phyloP scores from a whole-genome alignment of 2,797 vertebrate genomes.

The Nyctibius grandis region DNA sequence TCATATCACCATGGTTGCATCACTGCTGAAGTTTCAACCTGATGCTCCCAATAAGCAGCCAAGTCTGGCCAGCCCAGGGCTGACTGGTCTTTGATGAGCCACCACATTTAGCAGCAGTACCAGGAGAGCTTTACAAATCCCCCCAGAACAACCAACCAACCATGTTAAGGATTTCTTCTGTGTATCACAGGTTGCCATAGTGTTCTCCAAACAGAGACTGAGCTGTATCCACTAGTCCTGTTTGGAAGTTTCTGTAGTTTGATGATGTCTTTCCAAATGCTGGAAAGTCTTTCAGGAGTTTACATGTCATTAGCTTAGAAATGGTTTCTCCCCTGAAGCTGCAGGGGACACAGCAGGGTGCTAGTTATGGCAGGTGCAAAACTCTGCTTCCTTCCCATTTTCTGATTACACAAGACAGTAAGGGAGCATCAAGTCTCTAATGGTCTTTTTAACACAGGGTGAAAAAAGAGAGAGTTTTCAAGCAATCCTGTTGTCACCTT shows the following conservation, averaged over 20 bases:
- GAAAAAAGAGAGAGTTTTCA: not conserved
- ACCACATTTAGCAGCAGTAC: not conserved
- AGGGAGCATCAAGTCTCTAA: not conserved
- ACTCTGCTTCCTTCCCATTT: not conserved
- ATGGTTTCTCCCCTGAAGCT: not conserved
- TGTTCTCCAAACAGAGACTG: not conserved
- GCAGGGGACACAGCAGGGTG: not conserved
- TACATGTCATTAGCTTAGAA: not conserved
- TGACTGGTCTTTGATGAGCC: not conserved
- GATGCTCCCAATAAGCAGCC: not conserved
- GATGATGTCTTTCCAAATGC: not conserved
- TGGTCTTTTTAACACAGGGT: not conserved
- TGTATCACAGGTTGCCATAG: not conserved
- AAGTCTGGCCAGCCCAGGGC: not conserved
- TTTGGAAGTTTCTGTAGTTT: not conserved
- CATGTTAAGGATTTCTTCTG: not conserved
- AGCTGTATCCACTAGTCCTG: not conserved
- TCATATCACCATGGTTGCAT: accelerated
- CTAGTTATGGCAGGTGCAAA: not conserved
- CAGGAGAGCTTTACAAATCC: not conserved
- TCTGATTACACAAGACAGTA: not conserved
- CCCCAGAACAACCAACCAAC: not conserved
- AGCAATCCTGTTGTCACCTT: not conserved
- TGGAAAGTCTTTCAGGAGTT: not conserved
- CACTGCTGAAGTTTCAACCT: not conserved